These are phyloP conservation scores for Ectropis crepuscularia DNA, from an alignment of 2,888 invertebrate species.

Conservation along the genomic window DNA sequence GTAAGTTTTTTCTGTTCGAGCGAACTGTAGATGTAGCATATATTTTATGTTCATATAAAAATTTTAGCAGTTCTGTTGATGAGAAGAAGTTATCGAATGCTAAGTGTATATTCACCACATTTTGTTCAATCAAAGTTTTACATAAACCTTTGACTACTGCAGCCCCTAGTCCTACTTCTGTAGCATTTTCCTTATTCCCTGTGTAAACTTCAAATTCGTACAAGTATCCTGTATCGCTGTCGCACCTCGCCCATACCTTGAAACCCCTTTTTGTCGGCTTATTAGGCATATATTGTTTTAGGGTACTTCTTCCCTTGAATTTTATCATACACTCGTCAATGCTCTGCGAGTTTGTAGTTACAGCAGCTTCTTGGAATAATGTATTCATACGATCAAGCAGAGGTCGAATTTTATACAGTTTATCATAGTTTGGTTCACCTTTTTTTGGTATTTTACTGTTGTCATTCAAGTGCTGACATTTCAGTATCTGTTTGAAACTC, in stretches of 20 bases:
- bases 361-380: slow-evolving; percentile 23
- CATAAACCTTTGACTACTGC: slow-evolving; percentile 26
- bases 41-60: slow-evolving; percentile 28
- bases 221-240: slow-evolving; percentile 35
- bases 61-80: slow-evolving; percentile 22
- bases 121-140: slow-evolving; percentile 23
- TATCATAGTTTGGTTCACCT: slow-evolving; percentile 25
- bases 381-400: slow-evolving; percentile 27
- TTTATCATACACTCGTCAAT: slow-evolving; percentile 39
- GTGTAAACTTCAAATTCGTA: slow-evolving; percentile 36
- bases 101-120: slow-evolving; percentile 26
- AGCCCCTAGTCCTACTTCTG: slow-evolving; percentile 28
- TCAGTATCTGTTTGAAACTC: slow-evolving; percentile 24
- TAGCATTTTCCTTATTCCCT: slow-evolving; percentile 30
- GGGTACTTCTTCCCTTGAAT: slow-evolving; percentile 36
- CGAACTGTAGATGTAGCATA: slow-evolving; percentile 29
- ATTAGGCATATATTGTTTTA: slow-evolving; percentile 42
- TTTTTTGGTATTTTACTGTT: slow-evolving; percentile 25
- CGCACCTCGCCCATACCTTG: slow-evolving; percentile 36
- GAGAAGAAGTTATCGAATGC: slow-evolving; percentile 27
- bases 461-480: slow-evolving; percentile 25
- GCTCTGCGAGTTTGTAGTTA: slow-evolving; percentile 25
- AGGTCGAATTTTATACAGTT: slow-evolving; percentile 34
- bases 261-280: slow-evolving; percentile 38
- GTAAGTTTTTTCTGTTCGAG: slow-evolving; percentile 27